Conservation (phyloP, 2,113 vertebrate genomes). For the Heloderma charlesbogerti region DNA sequence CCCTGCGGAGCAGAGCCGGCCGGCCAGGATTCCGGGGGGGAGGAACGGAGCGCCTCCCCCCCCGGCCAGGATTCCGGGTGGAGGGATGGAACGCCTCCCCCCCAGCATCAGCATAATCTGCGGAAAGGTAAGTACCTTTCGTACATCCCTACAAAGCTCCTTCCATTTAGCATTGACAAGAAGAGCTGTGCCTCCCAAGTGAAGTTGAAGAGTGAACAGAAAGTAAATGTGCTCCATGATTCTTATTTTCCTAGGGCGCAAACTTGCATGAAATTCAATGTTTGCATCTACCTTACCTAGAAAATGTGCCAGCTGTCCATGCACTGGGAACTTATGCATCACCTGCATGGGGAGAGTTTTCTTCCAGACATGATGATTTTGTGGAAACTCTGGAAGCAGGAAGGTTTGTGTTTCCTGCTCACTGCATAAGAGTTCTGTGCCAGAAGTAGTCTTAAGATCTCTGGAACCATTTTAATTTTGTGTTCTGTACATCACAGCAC, state of each 20-base stretch:
- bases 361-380: neutral
- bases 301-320: neutral
- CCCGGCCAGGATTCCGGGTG: too few relatives aligned
- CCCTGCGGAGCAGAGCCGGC: too few relatives aligned
- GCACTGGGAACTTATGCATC: neutral
- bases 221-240: neutral
- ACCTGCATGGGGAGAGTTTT: neutral
- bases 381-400: too few relatives aligned
- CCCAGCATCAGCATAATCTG: too few relatives aligned
- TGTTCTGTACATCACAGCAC: neutral
- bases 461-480: neutral
- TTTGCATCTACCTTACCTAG: neutral
- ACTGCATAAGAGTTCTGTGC: neutral
- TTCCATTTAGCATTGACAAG: too few relatives aligned
- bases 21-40: too few relatives aligned
- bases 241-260: neutral
- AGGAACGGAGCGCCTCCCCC: too few relatives aligned
- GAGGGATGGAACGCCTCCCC: too few relatives aligned
- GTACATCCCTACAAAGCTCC: too few relatives aligned
- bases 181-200: too few relatives aligned
- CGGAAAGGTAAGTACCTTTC: too few relatives aligned
- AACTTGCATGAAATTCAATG: neutral
- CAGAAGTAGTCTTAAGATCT: neutral
- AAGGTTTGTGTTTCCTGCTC: neutral
- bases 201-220: neutral